Evolutionary conservation across 2,888 invertebrate species (phyloP), one percentile per base, ranked within the genome.

Genomic region (Eupithecia abbreviata): DNA sequence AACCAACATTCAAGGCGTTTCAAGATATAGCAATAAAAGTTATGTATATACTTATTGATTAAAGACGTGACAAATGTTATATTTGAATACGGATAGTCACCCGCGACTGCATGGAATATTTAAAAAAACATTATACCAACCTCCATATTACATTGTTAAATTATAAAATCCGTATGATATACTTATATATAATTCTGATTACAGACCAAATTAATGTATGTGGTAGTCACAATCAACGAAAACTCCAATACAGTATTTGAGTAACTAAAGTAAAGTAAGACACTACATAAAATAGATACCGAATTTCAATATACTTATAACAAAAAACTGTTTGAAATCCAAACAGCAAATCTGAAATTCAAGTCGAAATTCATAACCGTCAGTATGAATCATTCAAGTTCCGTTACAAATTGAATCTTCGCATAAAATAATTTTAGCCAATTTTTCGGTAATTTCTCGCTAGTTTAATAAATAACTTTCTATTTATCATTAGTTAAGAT

Each of bases 321-420:
- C 9, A 6, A 30, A 12, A 49, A 47, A 9, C 47, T 12, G 9
- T 47, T 13, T 30, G 30, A 30, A 30, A 30, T 30, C 30, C 30
- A 30, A 30, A 30, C 30, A 30, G 30, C 30, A 30, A 30, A 30
- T 30, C 13, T 13, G 49, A 49, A 62, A 62, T 62, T 30, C 30
- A 30, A 42, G 42, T 15, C 6, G 2, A 13, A 42, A 42, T 42
- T 66, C 66, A 42, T 66, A 66, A 66, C 66, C 42, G 66, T 42
- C 66, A 66, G 15, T 42, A 66, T 66, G 66, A 66, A 13, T 42
- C 66, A 42, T 66, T 66, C 41, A 66, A 66, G 42, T 42, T 6
- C 66, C 42, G 15, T 42, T 7, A 66, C 13, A 58, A 55, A 55
- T 55, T 3, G 7, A 30, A 30, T 58, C n/a, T 58, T 58, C n/a